Conservation (phyloP, 1,140 invertebrate species). For the Mizuhopecten yessoensis region DNA sequence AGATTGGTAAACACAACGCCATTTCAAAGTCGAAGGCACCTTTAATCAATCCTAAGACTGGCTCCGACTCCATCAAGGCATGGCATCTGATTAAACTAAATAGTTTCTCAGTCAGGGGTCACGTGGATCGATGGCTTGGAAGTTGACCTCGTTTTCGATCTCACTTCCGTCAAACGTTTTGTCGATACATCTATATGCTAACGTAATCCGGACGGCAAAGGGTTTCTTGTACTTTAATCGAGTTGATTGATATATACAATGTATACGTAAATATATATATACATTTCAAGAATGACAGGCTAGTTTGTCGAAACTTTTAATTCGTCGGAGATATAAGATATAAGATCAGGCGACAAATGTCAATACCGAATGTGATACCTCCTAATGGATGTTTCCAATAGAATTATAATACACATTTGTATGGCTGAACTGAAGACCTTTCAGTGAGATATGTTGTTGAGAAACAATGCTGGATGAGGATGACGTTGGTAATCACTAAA, state of each 20-base stretch:
- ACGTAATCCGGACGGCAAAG: not conserved
- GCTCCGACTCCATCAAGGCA: constrained; percentile 14
- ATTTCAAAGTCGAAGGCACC: not conserved
- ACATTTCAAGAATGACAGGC: not conserved
- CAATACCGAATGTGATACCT: not conserved
- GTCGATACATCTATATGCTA: constrained; percentile 12
- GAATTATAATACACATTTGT: not conserved
- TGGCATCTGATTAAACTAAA: constrained; percentile 25
- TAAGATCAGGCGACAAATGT: not conserved
- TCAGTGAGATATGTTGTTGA: not conserved
- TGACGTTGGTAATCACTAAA: not conserved
- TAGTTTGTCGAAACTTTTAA: not conserved
- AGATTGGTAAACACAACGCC: constrained; percentile 37
- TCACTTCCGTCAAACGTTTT: constrained; percentile 14
- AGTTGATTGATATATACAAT: no score
- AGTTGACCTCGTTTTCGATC: constrained; percentile 26
- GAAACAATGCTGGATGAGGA: not conserved
- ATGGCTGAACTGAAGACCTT: not conserved
- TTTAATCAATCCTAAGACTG: not conserved
- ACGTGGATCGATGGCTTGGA: constrained; percentile 7
- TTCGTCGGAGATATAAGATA: not conserved
- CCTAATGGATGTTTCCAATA: not conserved
- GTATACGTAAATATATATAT: no score
- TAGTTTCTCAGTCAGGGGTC: constrained; percentile 15
- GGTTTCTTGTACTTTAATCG: not conserved